A percentile compares a stretch with the other conserved stretches of the same genome.
phyloP scores from a whole-genome alignment of 2,113 vertebrate genomes.

The Mungos mungo region DNA sequence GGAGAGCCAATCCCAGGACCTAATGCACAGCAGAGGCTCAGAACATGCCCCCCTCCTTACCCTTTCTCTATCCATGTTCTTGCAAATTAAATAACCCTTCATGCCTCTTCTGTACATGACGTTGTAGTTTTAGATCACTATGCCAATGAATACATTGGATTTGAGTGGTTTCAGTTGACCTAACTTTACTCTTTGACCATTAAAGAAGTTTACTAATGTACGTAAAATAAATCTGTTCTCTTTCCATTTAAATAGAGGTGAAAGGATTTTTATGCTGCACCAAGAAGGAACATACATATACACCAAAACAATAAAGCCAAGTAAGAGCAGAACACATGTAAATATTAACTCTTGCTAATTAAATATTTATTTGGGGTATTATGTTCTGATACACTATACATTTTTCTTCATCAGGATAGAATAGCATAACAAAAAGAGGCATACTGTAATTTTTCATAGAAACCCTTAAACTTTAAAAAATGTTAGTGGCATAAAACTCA shows the following conservation, averaged over 20 bases:
- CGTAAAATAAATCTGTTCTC: slow-evolving; percentile 44
- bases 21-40: rapidly evolving
- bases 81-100: background rate
- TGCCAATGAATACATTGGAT: slow-evolving; percentile 47
- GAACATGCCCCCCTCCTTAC: background rate
- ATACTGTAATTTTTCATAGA: slow-evolving; percentile 30
- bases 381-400: background rate
- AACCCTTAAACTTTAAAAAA: slow-evolving; percentile 57
- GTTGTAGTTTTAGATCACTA: slow-evolving; percentile 11
- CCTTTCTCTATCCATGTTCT: background rate
- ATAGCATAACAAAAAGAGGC: background rate
- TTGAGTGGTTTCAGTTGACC: slow-evolving; percentile 52
- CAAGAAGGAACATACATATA: slow-evolving; percentile 43
- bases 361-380: background rate
- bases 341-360: slow-evolving; percentile 34
- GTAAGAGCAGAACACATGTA: background rate
- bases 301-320: slow-evolving; percentile 55
- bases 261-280: slow-evolving; percentile 32
- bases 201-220: slow-evolving; percentile 44
- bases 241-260: slow-evolving; percentile 31
- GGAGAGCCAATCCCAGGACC: background rate
- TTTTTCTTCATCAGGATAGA: background rate
- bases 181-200: slow-evolving; percentile 42
- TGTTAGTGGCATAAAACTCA: slow-evolving; percentile 53
- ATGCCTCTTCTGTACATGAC: background rate